A percentile compares a stretch with the other conserved stretches of the same genome.
phyloP scores from a whole-genome alignment of 2,888 invertebrate species.

The Pseudococcus jackbeardsleyi region DNA sequence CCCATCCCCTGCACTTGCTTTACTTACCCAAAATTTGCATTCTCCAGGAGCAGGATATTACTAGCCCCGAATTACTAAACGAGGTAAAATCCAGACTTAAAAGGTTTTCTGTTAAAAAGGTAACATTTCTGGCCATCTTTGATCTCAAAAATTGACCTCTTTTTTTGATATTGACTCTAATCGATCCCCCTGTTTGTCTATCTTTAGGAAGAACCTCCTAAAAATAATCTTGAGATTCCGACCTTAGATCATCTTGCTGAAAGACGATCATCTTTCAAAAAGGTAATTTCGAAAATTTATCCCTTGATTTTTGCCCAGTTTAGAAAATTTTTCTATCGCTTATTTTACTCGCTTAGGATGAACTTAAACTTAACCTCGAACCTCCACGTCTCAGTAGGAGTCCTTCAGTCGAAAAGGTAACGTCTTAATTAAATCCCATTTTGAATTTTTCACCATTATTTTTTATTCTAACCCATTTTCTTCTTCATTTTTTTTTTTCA shows the following conservation, averaged over 20 bases:
- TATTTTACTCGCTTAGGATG: constrained; percentile 45
- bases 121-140: neutral
- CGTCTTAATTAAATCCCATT: neutral
- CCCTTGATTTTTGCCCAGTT: neutral
- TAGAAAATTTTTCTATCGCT: constrained; percentile 28
- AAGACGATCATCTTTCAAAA: constrained; percentile 28
- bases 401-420: constrained; percentile 34
- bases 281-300: neutral
- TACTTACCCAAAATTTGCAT: neutral
- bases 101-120: constrained; percentile 43
- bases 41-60: constrained; percentile 11
- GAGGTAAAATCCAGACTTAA: constrained; percentile 28
- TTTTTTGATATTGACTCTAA: neutral
- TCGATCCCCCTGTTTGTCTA: neutral
- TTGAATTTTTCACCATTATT: neutral
- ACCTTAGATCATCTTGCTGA: neutral
- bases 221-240: constrained; percentile 23
- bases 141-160: neutral
- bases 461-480: neutral
- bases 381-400: constrained; percentile 27
- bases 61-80: constrained; percentile 40
- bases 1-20: neutral
- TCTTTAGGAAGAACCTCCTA: constrained; percentile 28
- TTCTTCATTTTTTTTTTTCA: neutral
- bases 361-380: constrained; percentile 44